These are phyloP conservation scores for Cordilura impudica DNA, from an alignment of 2,888 invertebrate species.

Conservation along the genomic window DNA sequence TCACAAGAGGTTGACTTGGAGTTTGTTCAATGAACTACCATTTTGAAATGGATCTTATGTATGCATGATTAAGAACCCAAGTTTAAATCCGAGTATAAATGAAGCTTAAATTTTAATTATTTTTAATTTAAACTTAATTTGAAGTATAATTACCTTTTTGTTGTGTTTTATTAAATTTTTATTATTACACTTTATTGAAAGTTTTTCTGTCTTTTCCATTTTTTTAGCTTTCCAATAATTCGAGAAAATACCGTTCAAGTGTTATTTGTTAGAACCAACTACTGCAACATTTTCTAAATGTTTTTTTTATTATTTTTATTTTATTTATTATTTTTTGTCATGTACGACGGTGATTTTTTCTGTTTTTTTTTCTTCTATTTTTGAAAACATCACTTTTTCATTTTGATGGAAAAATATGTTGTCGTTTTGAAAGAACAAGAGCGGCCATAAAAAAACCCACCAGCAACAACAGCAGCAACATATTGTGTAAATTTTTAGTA, in stretches of 20 bases:
- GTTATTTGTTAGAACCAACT: background rate
- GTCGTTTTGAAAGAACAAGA: conserved; percentile 30
- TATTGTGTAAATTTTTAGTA: conserved; percentile 29
- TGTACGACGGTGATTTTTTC: background rate
- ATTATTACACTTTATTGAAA: no score
- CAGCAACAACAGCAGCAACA: background rate
- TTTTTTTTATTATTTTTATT: conserved; percentile 16
- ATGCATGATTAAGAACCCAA: no score
- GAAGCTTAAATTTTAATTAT: no score
- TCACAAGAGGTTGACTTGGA: no score
- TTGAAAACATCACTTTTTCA: conserved; percentile 40
- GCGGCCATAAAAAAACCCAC: background rate
- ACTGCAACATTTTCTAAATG: background rate
- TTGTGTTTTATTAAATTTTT: no score
- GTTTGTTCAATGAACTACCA: no score
- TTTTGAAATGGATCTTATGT: no score
- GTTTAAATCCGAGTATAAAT: no score
- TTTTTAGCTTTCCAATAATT: no score
- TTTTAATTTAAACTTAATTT: no score
- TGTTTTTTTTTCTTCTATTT: conserved; percentile 14
- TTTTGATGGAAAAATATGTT: conserved; percentile 55
- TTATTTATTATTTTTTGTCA: conserved; percentile 14
- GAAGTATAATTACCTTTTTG: no score
- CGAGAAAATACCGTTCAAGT: background rate
- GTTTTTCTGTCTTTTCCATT: no score